These are phyloP conservation scores for Lindbergichthys nudifrons DNA, from an alignment of 2,797 vertebrate genomes.

Conservation along the genomic window DNA sequence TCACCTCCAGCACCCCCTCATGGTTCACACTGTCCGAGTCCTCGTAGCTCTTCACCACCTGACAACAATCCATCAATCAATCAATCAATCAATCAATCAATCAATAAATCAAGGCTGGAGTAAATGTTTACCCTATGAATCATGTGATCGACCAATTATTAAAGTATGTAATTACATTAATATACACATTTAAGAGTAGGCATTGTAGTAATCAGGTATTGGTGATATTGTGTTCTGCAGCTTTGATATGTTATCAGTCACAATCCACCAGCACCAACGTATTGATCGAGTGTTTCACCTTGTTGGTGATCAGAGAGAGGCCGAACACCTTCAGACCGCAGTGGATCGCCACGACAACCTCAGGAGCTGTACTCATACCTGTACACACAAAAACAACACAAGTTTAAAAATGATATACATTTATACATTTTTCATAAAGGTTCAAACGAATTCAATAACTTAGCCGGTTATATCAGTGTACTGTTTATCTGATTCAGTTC, in stretches of 20 bases:
- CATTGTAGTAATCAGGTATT: neutral
- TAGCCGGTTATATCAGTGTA: too few species aligned
- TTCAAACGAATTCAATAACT: too few species aligned
- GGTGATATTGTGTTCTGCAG: neutral
- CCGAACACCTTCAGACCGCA: constrained; percentile 85
- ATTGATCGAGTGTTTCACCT: constrained; percentile 56
- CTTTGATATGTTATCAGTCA: neutral
- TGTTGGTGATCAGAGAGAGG: constrained; percentile 88
- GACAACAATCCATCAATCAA: constrained; percentile 12
- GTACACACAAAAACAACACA: constrained; percentile 14
- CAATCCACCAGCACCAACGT: neutral
- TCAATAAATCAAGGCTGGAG: too few species aligned
- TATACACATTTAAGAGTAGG: too few species aligned
- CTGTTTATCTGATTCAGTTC: neutral
- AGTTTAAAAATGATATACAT: too few species aligned
- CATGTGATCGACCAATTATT: too few species aligned
- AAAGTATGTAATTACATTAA: too few species aligned
- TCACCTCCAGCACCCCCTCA: constrained; percentile 81
- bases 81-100: neutral
- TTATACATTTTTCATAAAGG: too few species aligned
- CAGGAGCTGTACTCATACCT: constrained; percentile 88
- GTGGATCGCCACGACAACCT: constrained; percentile 84
- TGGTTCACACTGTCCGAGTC: constrained; percentile 82
- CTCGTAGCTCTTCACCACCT: constrained; percentile 84
- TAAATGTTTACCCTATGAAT: too few species aligned